Percentiles rank a stretch among this genome's conserved stretches.
Evolutionary conservation across 1,140 invertebrate species (phyloP).

Genomic region (Bombus turneri): DNA sequence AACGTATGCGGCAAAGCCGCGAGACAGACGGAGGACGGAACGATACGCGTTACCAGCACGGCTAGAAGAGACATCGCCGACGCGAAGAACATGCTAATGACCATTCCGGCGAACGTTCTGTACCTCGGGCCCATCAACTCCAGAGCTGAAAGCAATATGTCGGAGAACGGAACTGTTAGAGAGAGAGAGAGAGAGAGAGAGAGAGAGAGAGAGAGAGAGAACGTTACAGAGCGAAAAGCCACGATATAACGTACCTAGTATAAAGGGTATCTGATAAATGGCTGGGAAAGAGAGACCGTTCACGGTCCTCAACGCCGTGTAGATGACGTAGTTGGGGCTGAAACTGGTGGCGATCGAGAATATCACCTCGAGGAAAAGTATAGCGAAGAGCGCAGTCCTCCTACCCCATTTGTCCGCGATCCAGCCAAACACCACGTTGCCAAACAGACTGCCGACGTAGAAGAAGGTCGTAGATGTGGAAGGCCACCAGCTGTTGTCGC

Average conservation of each 20-base stretch:
- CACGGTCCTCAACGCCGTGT: slow-evolving; percentile 85
- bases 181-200: no score
- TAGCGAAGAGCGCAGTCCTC: slow-evolving; percentile 86
- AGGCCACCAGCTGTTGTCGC: slow-evolving; percentile 86
- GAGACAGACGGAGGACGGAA: background rate
- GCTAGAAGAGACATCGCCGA: slow-evolving; percentile 86
- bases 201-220: no score
- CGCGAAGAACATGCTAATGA: slow-evolving; percentile 87
- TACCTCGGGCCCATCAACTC: slow-evolving; percentile 87
- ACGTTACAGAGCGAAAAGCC: no score
- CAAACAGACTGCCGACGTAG: slow-evolving; percentile 87
- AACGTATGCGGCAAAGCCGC: background rate
- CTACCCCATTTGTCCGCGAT: slow-evolving; percentile 89
- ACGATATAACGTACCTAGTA: slow-evolving; percentile 82
- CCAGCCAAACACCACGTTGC: slow-evolving; percentile 88
- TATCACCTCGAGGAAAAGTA: slow-evolving; percentile 86
- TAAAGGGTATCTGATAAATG: slow-evolving; percentile 87
- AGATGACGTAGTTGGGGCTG: slow-evolving; percentile 86
- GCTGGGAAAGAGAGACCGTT: slow-evolving; percentile 89
- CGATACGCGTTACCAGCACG: slow-evolving; percentile 80
- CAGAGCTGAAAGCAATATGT: slow-evolving; percentile 77
- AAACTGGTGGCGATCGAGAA: slow-evolving; percentile 87
- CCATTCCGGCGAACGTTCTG: slow-evolving; percentile 87
- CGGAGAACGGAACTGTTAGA: no score
- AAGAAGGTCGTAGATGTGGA: slow-evolving; percentile 86